Percentiles rank a stretch among this genome's conserved stretches.
phyloP scores from a whole-genome alignment of 2,113 vertebrate genomes.

The Gopherus flavomarginatus region DNA sequence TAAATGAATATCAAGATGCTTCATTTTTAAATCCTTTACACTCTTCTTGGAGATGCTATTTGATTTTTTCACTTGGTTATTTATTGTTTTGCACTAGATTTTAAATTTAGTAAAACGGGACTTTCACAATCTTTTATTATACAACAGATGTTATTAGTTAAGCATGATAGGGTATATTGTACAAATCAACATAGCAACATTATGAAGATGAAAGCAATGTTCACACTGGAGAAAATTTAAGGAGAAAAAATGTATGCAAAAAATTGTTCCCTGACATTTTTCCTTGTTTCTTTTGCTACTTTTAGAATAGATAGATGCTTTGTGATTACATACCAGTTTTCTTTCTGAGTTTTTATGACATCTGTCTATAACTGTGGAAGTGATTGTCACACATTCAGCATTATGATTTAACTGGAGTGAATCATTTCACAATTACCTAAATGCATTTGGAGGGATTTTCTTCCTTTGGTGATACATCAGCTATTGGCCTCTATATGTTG shows the following conservation, averaged over 20 bases:
- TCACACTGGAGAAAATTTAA: neutral
- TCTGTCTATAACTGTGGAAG: neutral
- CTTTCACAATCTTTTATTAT: neutral
- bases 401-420: neutral
- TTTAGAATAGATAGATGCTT: too few relatives aligned
- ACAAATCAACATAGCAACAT: neutral
- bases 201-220: neutral
- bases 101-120: neutral
- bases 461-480: neutral
- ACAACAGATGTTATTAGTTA: neutral
- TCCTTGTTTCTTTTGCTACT: too few relatives aligned
- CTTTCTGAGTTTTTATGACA: neutral
- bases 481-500: neutral
- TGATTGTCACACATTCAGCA: neutral
- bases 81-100: neutral
- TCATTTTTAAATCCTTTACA: neutral
- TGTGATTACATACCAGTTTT: neutral
- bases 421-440: neutral
- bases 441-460: neutral
- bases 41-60: neutral
- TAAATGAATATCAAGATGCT: neutral
- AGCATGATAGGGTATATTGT: neutral
- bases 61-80: neutral
- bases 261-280: too few relatives aligned
- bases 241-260: too few relatives aligned